Base-by-base conservation (phyloP, 2,888 invertebrate genomes). In the Keiferia lycopersicella region DNA sequence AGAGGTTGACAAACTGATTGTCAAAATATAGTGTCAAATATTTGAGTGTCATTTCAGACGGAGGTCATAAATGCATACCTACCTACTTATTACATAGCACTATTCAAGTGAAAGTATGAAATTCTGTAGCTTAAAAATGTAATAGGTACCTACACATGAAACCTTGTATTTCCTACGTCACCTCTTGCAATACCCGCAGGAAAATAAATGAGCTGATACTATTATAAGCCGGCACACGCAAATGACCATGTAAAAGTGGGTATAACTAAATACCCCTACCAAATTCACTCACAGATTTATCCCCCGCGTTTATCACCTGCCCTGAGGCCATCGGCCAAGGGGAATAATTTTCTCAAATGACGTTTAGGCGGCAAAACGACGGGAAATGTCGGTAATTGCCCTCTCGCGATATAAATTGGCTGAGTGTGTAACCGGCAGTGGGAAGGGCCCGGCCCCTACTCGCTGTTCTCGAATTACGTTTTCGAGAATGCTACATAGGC, bases 371-470 rank as follows among this genome's bases (percentile, higher is more conserved):
- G 74, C 77, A 77, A 86, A 85, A 82, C 78, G 84, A 79, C 82
- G 85, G 81, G 83, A 84, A 85, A 80, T 79, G 78, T 77, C 77
- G 73, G 85, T 87, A 87, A 88, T 88, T 85, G 86, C 86, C 86
- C 83, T 81, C 86, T 83, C 83, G 84, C 81, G 75, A 79, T 85
- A 86, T 86, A 88, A 88, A 88, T 88, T 88, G 87, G 83, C 86
- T 82, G 85, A 86, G 86, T 84, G 84, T 84, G 83, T 82, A 82
- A 78, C 84, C 83, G 83, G 80, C 80, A 81, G 80, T 80, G 79
- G 82, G 84, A 79, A 79, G 83, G 80, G 75, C 78, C 76, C 30
- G 64, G 62, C 58, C 65, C 65, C 70, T 81, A 85, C 84, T 74
- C 70, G 16, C 20, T 6, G 50, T 65, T 63, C 64, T 68, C 60